These are phyloP conservation scores for Saimiri boliviensis DNA, from an alignment of 2,113 vertebrate genomes.

Conservation along the genomic window DNA sequence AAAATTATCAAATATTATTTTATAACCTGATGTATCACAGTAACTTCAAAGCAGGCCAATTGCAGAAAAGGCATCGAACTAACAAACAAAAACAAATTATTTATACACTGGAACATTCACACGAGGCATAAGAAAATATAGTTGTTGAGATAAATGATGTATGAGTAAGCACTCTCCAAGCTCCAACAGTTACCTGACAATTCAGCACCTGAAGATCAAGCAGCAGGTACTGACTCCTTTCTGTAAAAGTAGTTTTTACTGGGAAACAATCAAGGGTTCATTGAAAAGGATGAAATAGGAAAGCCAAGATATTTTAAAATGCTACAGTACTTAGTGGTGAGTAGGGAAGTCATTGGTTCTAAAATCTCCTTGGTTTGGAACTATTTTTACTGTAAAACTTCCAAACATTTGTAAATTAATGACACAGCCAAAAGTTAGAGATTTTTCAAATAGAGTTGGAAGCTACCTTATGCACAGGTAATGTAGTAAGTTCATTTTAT, in stretches of 20 bases:
- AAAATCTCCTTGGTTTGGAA: neutral
- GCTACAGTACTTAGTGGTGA: neutral
- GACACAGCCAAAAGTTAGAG: neutral
- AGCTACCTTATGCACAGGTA: neutral
- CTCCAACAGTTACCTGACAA: neutral
- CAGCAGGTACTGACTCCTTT: neutral
- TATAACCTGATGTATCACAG: neutral
- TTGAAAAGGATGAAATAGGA: neutral
- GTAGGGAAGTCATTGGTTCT: neutral
- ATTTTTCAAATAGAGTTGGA: neutral
- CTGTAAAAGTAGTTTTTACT: neutral
- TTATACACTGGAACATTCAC: neutral
- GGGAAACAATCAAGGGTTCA: neutral
- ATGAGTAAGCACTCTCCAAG: neutral
- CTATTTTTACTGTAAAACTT: neutral
- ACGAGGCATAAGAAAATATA: neutral
- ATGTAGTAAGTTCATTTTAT: neutral
- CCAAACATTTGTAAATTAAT: neutral
- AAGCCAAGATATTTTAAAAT: neutral
- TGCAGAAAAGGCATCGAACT: neutral
- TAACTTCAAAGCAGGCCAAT: neutral
- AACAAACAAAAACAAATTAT: neutral
- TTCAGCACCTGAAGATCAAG: neutral
- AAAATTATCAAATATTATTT: conserved; percentile 8
- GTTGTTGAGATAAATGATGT: neutral